These are phyloP conservation scores for Argya squamiceps DNA, from an alignment of 2,797 vertebrate species.

Conservation along the genomic window DNA sequence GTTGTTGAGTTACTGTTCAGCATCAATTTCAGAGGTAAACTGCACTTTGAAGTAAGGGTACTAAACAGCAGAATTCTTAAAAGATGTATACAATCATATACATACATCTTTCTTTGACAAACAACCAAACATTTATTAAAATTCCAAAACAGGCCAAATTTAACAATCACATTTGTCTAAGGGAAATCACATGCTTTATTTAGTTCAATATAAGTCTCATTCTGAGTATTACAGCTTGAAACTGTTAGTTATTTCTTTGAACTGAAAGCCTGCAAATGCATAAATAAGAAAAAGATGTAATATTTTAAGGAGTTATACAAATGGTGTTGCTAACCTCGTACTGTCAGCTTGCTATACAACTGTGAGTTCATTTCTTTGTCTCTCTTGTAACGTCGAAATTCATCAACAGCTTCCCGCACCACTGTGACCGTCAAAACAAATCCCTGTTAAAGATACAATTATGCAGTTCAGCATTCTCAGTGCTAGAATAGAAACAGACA, in stretches of 20 bases:
- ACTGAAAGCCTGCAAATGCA: background rate
- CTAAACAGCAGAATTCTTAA: background rate
- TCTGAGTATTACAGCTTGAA: background rate
- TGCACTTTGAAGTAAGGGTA: background rate
- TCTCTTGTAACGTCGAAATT: constrained; percentile 89
- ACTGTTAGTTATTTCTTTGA: background rate
- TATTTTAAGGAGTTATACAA: background rate
- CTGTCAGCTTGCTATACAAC: constrained; percentile 94
- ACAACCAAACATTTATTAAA: background rate
- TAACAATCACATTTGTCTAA: background rate
- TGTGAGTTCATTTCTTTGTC: constrained; percentile 99
- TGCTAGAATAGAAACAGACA: background rate
- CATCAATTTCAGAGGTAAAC: constrained; percentile 16
- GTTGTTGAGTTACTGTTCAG: background rate
- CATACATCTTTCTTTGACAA: background rate
- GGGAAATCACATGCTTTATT: background rate
- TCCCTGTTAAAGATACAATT: constrained; percentile 78
- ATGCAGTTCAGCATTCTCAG: constrained; percentile 9
- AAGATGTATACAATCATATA: background rate
- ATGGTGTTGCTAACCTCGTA: constrained; percentile 84
- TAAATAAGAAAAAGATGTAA: background rate
- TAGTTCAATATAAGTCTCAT: background rate
- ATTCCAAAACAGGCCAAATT: background rate
- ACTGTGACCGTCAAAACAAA: constrained; percentile 95
- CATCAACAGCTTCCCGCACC: constrained; percentile 92